Conservation (phyloP, 2,888 invertebrate species). For the Drosophila paranaensis region DNA sequence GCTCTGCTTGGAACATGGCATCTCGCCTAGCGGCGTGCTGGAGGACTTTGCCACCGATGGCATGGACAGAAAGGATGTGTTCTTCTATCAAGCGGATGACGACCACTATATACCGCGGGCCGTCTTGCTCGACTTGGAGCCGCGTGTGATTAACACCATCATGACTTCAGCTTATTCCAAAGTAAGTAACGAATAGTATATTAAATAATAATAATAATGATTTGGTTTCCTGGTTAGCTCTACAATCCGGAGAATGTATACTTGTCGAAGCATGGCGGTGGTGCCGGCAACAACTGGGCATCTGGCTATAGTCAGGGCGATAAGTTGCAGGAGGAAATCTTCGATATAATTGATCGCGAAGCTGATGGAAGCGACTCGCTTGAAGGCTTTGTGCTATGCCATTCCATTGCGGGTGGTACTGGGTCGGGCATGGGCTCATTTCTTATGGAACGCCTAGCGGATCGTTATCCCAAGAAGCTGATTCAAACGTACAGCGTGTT, state of each 20-base stretch:
- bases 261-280: conserved; percentile 98
- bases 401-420: conserved; percentile 99
- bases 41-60: conserved; percentile 96
- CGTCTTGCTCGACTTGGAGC: conserved; percentile 97
- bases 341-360: conserved; percentile 99
- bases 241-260: conserved; percentile 99
- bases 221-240: conserved; percentile 86
- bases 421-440: conserved; percentile 99
- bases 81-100: conserved; percentile 99
- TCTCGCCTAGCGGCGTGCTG: conserved; percentile 97
- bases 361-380: conserved; percentile 99
- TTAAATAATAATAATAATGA: neutral
- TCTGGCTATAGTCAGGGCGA: conserved; percentile 98
- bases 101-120: conserved; percentile 99
- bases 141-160: conserved; percentile 98
- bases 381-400: conserved; percentile 99
- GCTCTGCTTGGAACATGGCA: conserved; percentile 98
- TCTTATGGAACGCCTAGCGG: conserved; percentile 94
- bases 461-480: conserved; percentile 98
- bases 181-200: conserved; percentile 83
- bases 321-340: conserved; percentile 96
- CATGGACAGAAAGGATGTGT: conserved; percentile 98
- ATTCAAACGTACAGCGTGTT: conserved; percentile 99
- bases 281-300: conserved; percentile 99
- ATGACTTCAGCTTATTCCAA: conserved; percentile 98